Base-by-base conservation (phyloP, 2,113 vertebrate species). In the Coptodon rendalli region DNA sequence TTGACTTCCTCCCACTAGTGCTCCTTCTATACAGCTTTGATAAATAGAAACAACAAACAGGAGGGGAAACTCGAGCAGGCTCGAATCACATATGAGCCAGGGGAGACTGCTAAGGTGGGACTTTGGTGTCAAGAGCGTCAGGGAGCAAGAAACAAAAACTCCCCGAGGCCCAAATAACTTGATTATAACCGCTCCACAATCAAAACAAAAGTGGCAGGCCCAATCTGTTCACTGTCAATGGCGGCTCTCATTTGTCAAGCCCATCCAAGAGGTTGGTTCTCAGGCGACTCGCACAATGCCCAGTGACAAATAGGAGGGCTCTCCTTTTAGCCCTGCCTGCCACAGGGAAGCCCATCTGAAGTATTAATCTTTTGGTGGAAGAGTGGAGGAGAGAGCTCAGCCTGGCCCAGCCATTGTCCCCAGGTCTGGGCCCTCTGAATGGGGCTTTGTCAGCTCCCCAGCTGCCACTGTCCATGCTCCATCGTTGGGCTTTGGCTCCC, bases 291-390 rank as follows among this genome's bases (percentile, higher is more conserved):
- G 73, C 94, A 97, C 96, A 97, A 97, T 96, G 93, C 95, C 93
- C 94, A 89, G 93, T 95, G 95, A 96, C 96, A 96, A 96, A 96
- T 95, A 96, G 95, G 94, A 96, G 95, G 94, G 92, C 95, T 96
- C 95, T 95, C 95, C 93, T 94, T 96, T 96, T 95, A 96, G 94
- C 92, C 90, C 94, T 92, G 95, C 95, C 95, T 96, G 96, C 94
- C 96, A 96, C 95, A 91, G 95, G 95, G 95, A 95, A 96, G 95
- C 93, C 94, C 95, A 96, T 96, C 96, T 97, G 95, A 97, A 95
- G 96, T 96, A 97, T 97, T 97, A 96, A 97, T 96, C 96, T 96
- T 95, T 95, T 95, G 91, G 94, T 95, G 94, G 95, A 95, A 94
- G 94, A 95, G 95, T 92, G 93, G 93, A 96, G 94, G 93, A 96